These are phyloP conservation scores for Zaprionus kolodkinae DNA, from an alignment of 1,140 invertebrate species.

Conservation along the genomic window DNA sequence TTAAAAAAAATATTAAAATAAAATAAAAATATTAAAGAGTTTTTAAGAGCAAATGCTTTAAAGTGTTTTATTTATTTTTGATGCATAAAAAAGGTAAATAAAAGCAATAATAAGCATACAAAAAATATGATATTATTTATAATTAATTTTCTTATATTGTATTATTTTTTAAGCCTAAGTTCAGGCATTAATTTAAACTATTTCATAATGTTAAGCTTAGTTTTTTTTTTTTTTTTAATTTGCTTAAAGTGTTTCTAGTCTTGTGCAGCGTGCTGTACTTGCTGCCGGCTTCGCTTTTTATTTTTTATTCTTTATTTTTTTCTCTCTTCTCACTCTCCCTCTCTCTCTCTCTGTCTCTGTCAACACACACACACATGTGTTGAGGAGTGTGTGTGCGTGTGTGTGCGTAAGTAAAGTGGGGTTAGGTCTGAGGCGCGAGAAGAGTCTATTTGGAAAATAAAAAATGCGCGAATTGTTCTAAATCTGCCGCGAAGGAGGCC, in stretches of 20 bases:
- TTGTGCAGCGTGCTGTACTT: conserved; percentile 13
- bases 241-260: conserved; percentile 8
- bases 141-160: too few relatives aligned
- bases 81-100: too few relatives aligned
- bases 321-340: conserved; percentile 3
- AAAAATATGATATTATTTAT: too few relatives aligned
- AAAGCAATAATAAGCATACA: too few relatives aligned
- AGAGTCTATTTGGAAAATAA: conserved; percentile 41
- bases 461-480: conserved; percentile 75
- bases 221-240: too few relatives aligned
- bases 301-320: conserved; percentile 33
- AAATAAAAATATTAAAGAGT: too few relatives aligned
- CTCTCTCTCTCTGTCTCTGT: conserved; percentile 1
- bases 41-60: too few relatives aligned
- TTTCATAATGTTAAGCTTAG: too few relatives aligned
- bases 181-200: too few relatives aligned
- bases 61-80: too few relatives aligned
- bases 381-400: conserved; percentile 1
- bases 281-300: conserved; percentile 29
- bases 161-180: too few relatives aligned
- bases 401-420: conserved; percentile 16
- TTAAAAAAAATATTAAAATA: too few relatives aligned
- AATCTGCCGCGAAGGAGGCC: conserved; percentile 45
- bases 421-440: not conserved
- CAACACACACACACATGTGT: conserved; percentile 26